Evolutionary conservation across 2,888 invertebrate species (phyloP), one percentile per base, ranked within the genome.

Genomic region (Capitulum mitella): DNA sequence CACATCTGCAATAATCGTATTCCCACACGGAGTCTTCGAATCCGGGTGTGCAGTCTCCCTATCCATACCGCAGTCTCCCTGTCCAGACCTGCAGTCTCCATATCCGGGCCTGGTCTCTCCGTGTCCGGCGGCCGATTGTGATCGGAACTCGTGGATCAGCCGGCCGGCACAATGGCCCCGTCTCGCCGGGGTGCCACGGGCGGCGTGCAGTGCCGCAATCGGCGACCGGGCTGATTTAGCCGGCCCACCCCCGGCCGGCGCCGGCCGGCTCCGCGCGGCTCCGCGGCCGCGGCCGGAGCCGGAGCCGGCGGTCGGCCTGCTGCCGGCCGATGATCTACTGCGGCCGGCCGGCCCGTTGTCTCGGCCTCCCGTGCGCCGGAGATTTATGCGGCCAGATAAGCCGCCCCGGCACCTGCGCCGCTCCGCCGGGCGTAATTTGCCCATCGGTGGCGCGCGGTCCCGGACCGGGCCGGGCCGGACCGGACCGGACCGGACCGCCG

Each of bases 361-460:
- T 16, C 58, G 29, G 58, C 58, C 10, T 8, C 22, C 58, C 58
- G 58, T 29, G 58, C 22, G 58, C 2, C 29, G n/a, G 10, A 29
- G 58, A 58, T 70, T 70, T 70, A 70, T 70, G 22, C 40, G 19
- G 5, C 37, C 5, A 70, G 70, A 70, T 70, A 70, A 70, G 40
- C 70, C 22, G 40, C 26, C 40, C 10, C 40, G 40, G 37, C 70
- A 70, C 70, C 70, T 37, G 70, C 22, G 70, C 70, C 37, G 37
- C 37, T n/a, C 40, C 40, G 26, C 22, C 22, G 22, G 29, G 19
- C 19, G 22, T 70, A 70, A 70, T 70, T 70, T 70, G 70, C 40
- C n/a, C n/a, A n/a, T 70, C 70, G 26, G 26, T 16, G 40, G 70
- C 40, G 70, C 26, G 40, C 70, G 64, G 37, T 19, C 16, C n/a